Conservation (phyloP, 1,140 invertebrate species). For the Tribolium castaneum region DNA sequence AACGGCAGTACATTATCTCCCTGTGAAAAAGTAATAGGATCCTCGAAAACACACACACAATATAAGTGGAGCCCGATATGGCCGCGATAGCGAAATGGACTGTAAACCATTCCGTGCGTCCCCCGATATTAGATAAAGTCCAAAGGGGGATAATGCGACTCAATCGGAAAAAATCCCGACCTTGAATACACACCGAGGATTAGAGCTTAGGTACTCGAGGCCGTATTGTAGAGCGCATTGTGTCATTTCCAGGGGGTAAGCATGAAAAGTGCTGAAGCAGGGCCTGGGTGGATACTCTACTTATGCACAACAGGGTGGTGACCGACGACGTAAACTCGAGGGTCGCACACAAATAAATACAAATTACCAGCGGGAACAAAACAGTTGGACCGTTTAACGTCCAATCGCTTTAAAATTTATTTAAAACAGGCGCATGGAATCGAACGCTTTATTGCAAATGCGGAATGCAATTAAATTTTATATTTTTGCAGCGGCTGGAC, state of each 20-base stretch:
- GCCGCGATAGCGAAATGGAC: constrained; percentile 54
- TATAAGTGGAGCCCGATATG: constrained; percentile 37
- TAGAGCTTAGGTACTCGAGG: constrained; percentile 54
- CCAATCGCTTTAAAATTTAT: constrained; percentile 16
- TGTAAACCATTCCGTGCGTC: constrained; percentile 51
- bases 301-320: constrained; percentile 42
- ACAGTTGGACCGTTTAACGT: constrained; percentile 27
- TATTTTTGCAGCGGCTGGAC: constrained; percentile 4
- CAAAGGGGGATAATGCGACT: constrained; percentile 42
- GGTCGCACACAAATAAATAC: constrained; percentile 38
- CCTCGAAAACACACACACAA: constrained; percentile 36
- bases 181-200: constrained; percentile 53
- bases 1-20: background rate
- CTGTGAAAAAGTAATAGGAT: constrained; percentile 44
- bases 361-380: constrained; percentile 36
- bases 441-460: constrained; percentile 17
- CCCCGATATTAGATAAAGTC: constrained; percentile 53
- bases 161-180: constrained; percentile 48
- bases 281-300: constrained; percentile 26
- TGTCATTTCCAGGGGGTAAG: constrained; percentile 54
- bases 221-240: constrained; percentile 49
- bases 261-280: constrained; percentile 50
- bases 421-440: constrained; percentile 22
- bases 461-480: constrained; percentile 36
- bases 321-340: constrained; percentile 39